These are phyloP conservation scores for Scomber scombrus DNA, from an alignment of 2,113 vertebrate species.

Conservation along the genomic window DNA sequence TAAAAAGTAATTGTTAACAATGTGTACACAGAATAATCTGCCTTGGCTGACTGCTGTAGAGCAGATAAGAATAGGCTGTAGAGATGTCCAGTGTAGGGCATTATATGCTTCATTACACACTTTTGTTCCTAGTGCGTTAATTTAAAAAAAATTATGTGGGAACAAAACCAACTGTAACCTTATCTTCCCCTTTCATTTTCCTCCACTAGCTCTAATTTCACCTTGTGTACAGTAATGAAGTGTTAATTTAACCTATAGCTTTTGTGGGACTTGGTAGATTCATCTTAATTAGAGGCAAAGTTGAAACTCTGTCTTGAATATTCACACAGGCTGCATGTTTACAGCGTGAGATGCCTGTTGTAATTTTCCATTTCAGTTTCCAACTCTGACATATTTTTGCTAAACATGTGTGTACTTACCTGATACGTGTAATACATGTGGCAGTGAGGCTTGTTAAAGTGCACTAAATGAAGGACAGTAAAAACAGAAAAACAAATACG, in stretches of 20 bases:
- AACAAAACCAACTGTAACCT: conserved; percentile 52
- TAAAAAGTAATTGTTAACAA: conserved; percentile 85
- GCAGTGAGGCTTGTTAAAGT: no score
- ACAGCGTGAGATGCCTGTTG: background rate
- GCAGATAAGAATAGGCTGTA: conserved; percentile 74
- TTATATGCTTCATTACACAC: conserved; percentile 79
- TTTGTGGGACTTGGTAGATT: background rate
- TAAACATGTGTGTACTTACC: no score
- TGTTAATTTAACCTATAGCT: conserved; percentile 34
- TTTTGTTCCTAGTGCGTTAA: conserved; percentile 62
- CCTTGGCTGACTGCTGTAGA: conserved; percentile 75
- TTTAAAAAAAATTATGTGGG: conserved; percentile 58
- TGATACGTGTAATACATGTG: no score
- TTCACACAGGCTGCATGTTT: background rate
- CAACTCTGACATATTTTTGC: no score
- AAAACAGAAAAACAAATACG: no score
- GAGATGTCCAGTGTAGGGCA: conserved; percentile 76
- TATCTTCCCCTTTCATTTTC: conserved; percentile 59
- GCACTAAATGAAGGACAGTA: no score
- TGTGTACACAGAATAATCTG: conserved; percentile 84
- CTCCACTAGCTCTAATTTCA: conserved; percentile 24
- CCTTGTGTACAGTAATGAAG: conserved; percentile 49
- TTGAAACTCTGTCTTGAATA: no score
- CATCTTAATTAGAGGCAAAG: background rate
- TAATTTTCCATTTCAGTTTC: background rate